These are phyloP conservation scores for Mirounga angustirostris DNA, from an alignment of 2,113 vertebrate species.

Conservation along the genomic window DNA sequence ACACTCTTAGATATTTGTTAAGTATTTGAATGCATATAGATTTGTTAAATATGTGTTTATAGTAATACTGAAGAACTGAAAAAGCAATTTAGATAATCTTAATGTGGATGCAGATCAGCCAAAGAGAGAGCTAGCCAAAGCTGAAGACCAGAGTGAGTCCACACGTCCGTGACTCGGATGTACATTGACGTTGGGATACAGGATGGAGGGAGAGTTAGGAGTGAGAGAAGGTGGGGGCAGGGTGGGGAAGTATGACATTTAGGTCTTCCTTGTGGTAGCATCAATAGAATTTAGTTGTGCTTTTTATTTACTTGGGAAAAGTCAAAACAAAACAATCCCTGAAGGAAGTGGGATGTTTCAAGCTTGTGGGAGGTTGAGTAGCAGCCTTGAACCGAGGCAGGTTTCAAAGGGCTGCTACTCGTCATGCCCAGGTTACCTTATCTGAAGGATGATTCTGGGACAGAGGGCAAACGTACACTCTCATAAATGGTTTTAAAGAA, in stretches of 20 bases:
- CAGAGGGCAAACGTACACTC: not conserved
- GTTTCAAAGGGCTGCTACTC: not conserved
- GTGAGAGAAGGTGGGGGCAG: not conserved
- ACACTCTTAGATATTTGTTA: slow-evolving; percentile 77
- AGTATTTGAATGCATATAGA: slow-evolving; percentile 67
- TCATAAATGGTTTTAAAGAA: not conserved
- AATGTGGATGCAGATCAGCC: not conserved
- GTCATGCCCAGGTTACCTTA: not conserved
- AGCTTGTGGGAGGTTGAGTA: not conserved
- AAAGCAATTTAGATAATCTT: slow-evolving; percentile 7
- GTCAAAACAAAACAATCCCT: not conserved
- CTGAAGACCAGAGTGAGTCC: not conserved
- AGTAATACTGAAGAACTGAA: slow-evolving; percentile 72
- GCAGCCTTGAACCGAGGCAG: not conserved
- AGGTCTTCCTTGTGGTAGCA: not conserved
- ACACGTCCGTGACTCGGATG: not conserved
- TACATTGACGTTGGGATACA: not conserved
- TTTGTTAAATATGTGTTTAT: slow-evolving; percentile 81
- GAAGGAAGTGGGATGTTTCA: not conserved
- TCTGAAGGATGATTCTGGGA: not conserved
- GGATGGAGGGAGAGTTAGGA: not conserved
- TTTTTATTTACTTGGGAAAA: not conserved
- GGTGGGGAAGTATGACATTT: not conserved
- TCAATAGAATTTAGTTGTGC: slow-evolving; percentile 27
- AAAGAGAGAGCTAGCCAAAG: not conserved